A percentile compares a stretch with the other conserved stretches of the same genome.
These are phyloP conservation scores for Buceros bicornis DNA, from an alignment of 2,797 vertebrate genomes.

Conservation along the genomic window DNA sequence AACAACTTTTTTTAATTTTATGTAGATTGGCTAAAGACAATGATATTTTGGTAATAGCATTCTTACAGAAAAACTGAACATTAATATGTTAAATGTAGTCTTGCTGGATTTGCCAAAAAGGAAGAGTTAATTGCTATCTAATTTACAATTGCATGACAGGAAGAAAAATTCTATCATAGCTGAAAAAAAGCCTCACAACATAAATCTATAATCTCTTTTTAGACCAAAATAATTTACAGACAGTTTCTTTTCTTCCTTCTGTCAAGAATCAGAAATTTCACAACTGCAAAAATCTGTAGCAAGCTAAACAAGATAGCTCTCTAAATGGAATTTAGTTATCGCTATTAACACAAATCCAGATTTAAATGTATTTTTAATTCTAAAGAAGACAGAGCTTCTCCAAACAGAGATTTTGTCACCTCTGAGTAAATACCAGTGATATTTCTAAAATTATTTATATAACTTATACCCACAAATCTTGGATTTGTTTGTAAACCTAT, in stretches of 20 bases:
- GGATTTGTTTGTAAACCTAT: background rate
- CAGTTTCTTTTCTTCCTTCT: constrained; percentile 19
- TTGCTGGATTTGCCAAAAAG: constrained; percentile 32
- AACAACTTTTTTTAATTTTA: background rate
- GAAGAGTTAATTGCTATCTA: constrained; percentile 35
- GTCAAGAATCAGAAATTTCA: constrained; percentile 55
- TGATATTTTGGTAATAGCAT: background rate
- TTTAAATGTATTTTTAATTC: background rate
- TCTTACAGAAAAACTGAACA: background rate
- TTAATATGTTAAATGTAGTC: background rate
- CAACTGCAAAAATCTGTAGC: constrained; percentile 27
- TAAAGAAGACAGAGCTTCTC: background rate
- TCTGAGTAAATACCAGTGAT: background rate
- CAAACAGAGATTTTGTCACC: background rate
- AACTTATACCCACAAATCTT: background rate
- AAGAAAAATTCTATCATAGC: constrained; percentile 6
- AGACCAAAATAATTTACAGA: constrained; percentile 41
- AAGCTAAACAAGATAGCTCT: constrained; percentile 1
- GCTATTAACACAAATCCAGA: constrained; percentile 30
- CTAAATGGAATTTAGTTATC: constrained; percentile 37
- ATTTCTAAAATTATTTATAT: background rate
- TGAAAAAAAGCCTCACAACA: constrained; percentile 69
- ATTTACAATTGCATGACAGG: constrained; percentile 54
- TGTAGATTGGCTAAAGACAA: background rate
- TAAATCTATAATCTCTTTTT: constrained; percentile 45